phyloP scores from a whole-genome alignment of 2,797 vertebrate species.

The Amazona finschi region DNA sequence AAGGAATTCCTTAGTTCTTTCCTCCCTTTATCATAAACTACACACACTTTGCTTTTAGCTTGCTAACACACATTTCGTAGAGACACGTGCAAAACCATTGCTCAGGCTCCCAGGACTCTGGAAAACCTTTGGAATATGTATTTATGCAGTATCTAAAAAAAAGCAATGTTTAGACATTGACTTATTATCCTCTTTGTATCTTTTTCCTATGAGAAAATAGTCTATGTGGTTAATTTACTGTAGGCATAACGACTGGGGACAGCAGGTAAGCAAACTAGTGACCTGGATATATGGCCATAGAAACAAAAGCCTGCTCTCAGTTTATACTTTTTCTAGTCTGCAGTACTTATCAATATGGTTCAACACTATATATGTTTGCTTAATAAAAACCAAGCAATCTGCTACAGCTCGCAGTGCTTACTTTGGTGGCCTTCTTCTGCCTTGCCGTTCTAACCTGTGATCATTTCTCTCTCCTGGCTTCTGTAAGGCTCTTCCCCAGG shows the following conservation, averaged over 20 bases:
- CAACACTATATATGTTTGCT: background rate
- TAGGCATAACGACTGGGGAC: background rate
- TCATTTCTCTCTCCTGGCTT: background rate
- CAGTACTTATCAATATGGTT: background rate
- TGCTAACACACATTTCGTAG: background rate
- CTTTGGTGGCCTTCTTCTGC: background rate
- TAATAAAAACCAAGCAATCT: background rate
- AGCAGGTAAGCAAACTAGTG: background rate
- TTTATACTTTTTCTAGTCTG: background rate
- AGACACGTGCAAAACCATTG: background rate
- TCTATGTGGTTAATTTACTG: background rate
- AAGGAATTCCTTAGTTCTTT: background rate
- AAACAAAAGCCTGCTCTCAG: background rate
- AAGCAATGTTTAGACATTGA: background rate
- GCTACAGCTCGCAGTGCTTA: background rate
- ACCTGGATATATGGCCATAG: background rate
- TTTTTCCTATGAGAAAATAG: background rate
- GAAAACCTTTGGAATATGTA: background rate
- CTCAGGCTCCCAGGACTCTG: background rate
- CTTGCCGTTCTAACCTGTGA: background rate
- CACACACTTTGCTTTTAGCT: background rate
- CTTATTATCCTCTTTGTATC: background rate
- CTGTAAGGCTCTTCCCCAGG: background rate
- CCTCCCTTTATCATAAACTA: background rate
- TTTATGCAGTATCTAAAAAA: background rate